Conservation (phyloP, 2,797 vertebrate species). For the Neoniphon sammara region DNA sequence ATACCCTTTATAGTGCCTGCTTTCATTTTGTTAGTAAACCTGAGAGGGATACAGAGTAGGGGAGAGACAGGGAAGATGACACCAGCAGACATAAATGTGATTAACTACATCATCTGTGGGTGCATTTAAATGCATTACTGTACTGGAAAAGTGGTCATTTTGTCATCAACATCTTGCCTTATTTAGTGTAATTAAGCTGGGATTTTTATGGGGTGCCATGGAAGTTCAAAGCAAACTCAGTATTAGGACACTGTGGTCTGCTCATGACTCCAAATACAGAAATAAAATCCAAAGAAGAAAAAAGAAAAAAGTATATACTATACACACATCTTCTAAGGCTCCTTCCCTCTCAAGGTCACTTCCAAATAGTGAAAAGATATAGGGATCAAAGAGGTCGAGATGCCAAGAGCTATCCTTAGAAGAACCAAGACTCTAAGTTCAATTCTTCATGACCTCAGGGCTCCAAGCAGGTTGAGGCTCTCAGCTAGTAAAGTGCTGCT, state of each 20-base stretch:
- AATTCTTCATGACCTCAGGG: conserved; percentile 50
- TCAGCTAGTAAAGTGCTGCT: conserved; percentile 46
- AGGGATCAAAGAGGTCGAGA: conserved; percentile 36
- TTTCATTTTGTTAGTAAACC: conserved; percentile 23
- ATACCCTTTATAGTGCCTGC: conserved; percentile 14
- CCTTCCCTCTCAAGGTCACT: conserved; percentile 34
- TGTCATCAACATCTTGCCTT: not conserved
- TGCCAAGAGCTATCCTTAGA: conserved; percentile 57
- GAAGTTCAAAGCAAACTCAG: not conserved
- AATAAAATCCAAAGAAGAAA: not conserved
- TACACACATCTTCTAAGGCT: not conserved
- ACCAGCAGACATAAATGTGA: not conserved
- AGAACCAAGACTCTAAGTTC: conserved; percentile 55
- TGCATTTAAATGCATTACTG: conserved; percentile 12
- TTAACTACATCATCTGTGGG: not conserved
- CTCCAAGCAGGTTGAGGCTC: conserved; percentile 36
- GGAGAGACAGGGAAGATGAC: not conserved
- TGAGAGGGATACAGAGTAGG: not conserved
- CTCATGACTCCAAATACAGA: not conserved
- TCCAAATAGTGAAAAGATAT: conserved; percentile 56
- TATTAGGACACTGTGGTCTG: too few species aligned
- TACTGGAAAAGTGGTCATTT: not conserved
- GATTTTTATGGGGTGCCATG: not conserved
- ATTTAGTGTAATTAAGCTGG: not conserved
- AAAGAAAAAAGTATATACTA: conserved; percentile 7